These are phyloP conservation scores for Sylvia atricapilla DNA, from an alignment of 2,113 vertebrate genomes.

Conservation along the genomic window DNA sequence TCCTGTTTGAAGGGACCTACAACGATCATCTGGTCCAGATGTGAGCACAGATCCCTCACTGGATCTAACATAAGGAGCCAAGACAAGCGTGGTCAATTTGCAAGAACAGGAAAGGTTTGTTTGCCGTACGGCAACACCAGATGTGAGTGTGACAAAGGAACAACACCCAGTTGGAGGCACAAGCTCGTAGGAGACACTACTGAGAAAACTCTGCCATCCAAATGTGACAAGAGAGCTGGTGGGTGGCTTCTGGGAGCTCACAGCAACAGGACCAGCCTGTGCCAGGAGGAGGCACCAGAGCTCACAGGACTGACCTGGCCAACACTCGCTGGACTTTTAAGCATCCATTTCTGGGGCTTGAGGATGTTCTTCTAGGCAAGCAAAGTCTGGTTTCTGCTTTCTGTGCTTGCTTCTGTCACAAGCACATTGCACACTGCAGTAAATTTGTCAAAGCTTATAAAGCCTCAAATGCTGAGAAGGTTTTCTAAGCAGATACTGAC, in stretches of 20 bases:
- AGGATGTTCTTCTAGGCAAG: background rate
- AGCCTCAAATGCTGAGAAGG: background rate
- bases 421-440: background rate
- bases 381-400: background rate
- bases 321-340: accelerated
- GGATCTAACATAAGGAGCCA: background rate
- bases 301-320: background rate
- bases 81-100: background rate
- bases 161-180: background rate
- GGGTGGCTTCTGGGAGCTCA: background rate
- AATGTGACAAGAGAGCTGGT: background rate
- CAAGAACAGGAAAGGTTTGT: background rate
- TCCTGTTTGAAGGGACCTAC: background rate
- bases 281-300: background rate
- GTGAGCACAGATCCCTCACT: background rate
- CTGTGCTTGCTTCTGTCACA: background rate
- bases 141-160: background rate
- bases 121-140: background rate
- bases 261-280: background rate
- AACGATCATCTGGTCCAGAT: background rate
- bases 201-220: background rate
- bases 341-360: background rate
- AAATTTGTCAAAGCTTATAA: background rate
- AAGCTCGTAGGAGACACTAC: background rate
- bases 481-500: accelerated